A percentile compares a stretch with the other conserved stretches of the same genome.
These are phyloP conservation scores for Hozukius guyotensis DNA, from an alignment of 2,797 vertebrate species.

Conservation along the genomic window DNA sequence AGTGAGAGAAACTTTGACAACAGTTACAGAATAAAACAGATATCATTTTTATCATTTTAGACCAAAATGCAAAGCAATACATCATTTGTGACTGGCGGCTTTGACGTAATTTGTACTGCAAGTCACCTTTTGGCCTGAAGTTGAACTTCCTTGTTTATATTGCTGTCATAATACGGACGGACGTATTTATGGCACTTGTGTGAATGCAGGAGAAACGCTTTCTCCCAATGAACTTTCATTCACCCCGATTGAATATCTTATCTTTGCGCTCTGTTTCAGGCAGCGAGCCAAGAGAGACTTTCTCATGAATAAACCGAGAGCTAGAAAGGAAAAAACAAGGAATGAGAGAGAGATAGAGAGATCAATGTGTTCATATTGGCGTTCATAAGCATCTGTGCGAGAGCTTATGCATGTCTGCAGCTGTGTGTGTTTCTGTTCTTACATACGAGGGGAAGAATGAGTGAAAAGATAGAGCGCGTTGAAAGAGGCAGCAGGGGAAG, in stretches of 20 bases:
- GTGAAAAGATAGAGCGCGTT: constrained; percentile 46
- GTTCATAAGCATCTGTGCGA: constrained; percentile 48
- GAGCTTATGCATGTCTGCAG: constrained; percentile 53
- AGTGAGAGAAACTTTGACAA: neutral
- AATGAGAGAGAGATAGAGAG: constrained; percentile 34
- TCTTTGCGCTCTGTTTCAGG: constrained; percentile 71
- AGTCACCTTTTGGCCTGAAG: constrained; percentile 47
- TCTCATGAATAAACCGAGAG: constrained; percentile 68
- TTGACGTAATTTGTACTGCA: constrained; percentile 25
- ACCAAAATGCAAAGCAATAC: constrained; percentile 12
- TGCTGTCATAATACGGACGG: constrained; percentile 46
- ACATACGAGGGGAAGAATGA: constrained; percentile 51
- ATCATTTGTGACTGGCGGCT: constrained; percentile 1
- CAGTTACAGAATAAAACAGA: constrained; percentile 1
- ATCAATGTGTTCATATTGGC: constrained; percentile 55
- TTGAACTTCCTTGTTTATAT: constrained; percentile 54
- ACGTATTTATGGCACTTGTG: constrained; percentile 42
- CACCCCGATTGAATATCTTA: constrained; percentile 75
- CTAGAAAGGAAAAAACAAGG: constrained; percentile 20
- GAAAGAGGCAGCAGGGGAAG: constrained; percentile 55
- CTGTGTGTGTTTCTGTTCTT: constrained; percentile 46
- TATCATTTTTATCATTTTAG: constrained; percentile 9
- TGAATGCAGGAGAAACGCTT: constrained; percentile 49
- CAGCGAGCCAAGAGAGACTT: constrained; percentile 63
- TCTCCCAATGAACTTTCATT: constrained; percentile 70